Conservation (phyloP, 2,113 vertebrate species). For the Leuciscus idus region DNA sequence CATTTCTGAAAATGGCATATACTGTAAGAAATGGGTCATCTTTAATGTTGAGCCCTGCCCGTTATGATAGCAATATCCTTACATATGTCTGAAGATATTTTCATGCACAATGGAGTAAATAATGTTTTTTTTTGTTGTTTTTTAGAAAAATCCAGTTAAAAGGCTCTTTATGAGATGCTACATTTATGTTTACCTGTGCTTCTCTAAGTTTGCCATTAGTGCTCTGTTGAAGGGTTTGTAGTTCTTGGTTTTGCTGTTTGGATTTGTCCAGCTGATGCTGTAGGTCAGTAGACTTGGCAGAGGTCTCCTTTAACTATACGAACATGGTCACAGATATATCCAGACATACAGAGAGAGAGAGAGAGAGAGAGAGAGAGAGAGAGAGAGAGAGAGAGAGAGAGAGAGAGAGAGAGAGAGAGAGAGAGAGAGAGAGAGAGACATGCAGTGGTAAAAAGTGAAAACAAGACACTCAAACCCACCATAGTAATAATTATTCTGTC, state of each 20-base stretch:
- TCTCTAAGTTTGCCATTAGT: constrained; percentile 94
- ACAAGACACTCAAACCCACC: background rate
- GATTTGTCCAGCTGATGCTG: constrained; percentile 95
- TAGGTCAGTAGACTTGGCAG: constrained; percentile 83
- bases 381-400: too few relatives aligned
- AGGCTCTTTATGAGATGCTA: background rate
- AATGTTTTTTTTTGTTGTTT: background rate
- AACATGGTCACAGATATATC: background rate
- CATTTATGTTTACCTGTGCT: constrained; percentile 83
- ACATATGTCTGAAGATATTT: too few relatives aligned
- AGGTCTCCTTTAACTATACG: constrained; percentile 88
- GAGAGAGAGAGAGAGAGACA: too few relatives aligned
- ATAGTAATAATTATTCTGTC: background rate
- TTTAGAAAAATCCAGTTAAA: background rate
- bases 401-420: too few relatives aligned
- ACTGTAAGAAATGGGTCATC: too few relatives aligned
- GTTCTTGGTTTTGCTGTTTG: constrained; percentile 94
- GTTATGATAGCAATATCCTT: too few relatives aligned
- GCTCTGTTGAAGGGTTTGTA: constrained; percentile 90
- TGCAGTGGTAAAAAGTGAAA: background rate
- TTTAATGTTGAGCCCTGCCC: too few relatives aligned
- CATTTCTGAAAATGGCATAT: too few relatives aligned
- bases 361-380: too few relatives aligned
- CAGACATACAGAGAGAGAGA: background rate
- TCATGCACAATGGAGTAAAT: background rate